phyloP scores from a whole-genome alignment of 2,113 vertebrate species.

The Psittacula cyanocephala region DNA sequence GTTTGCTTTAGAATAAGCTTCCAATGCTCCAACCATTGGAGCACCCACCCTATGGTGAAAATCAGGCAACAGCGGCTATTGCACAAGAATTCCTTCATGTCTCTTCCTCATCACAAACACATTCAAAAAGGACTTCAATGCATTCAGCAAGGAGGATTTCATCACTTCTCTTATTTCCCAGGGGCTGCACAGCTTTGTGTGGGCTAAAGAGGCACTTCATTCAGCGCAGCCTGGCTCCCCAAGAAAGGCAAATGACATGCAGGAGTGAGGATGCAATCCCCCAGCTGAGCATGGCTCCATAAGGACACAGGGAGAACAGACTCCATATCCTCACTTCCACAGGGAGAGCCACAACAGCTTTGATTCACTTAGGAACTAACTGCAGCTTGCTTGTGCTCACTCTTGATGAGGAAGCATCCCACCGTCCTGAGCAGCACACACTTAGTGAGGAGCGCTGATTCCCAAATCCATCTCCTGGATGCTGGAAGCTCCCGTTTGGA shows the following conservation, averaged over 20 bases:
- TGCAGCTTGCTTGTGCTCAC: neutral
- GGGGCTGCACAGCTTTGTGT: neutral
- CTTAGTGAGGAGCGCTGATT: neutral
- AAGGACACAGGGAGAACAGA: neutral
- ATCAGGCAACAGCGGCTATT: neutral
- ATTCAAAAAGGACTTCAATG: neutral
- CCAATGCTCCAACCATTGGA: neutral
- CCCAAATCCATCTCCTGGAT: neutral
- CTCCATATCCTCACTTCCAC: neutral
- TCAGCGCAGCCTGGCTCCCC: neutral
- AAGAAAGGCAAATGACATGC: neutral
- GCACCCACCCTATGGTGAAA: neutral
- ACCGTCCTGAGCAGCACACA: neutral
- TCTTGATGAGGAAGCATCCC: neutral
- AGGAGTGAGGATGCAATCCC: neutral
- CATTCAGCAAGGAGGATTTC: neutral
- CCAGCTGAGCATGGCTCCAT: neutral
- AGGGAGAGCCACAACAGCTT: neutral
- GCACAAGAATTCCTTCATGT: neutral
- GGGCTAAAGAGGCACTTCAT: neutral
- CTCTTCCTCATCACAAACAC: neutral
- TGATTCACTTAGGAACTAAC: neutral
- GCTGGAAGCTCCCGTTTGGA: neutral
- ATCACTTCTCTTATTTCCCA: neutral
- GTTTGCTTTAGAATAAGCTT: neutral